Evolutionary conservation across 1,140 invertebrate genomes (phyloP), one percentile per base, ranked within the genome.

Genomic region (Hirudo medicinalis): DNA sequence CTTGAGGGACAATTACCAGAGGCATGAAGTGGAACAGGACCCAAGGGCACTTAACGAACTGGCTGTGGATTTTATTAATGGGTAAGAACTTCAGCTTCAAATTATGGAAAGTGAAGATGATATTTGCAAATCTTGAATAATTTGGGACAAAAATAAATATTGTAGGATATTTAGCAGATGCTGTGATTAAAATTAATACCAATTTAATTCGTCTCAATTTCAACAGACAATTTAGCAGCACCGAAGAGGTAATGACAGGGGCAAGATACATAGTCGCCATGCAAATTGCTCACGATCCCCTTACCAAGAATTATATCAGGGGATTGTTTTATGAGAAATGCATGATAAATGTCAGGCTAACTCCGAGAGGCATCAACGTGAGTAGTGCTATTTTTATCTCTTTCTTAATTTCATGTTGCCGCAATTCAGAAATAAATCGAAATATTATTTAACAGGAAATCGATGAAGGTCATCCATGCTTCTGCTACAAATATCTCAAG

Each of bases 1-100:
- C 83, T 81, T 98, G 0, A 86, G 92, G 0, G 94, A 97, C 78
- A 94, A 94, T 79, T 99, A 97, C 82, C 91, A 94, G 78, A 85
- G 91, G n/a, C 91, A 97, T 81, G 94, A 99, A 78, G 91, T 98
- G 2, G 92, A 96, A 67, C 94, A 97, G 81, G 90, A 91, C 75
- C 85, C 87, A 0, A 84, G 87, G 2, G 88, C 91, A 74, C 92
- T 92, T 0, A 76, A 85, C 15, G 89, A 91, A 73, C 82, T 92
- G 27, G 92, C 93, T 0, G 87, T 87, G 72, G 89, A 88, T 78
- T 92, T 85, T 81, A 79, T 86, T 73, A 86, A 79, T 78, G 82
- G 74, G 80, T 80, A 70, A 72, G 75, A 70, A 20, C 29, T 63
- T 63, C 57, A 19, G 9, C 29, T 63, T 63, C 57, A 63, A 63